Base-by-base conservation (phyloP, 2,888 invertebrate genomes). In the Parnassius apollo region DNA sequence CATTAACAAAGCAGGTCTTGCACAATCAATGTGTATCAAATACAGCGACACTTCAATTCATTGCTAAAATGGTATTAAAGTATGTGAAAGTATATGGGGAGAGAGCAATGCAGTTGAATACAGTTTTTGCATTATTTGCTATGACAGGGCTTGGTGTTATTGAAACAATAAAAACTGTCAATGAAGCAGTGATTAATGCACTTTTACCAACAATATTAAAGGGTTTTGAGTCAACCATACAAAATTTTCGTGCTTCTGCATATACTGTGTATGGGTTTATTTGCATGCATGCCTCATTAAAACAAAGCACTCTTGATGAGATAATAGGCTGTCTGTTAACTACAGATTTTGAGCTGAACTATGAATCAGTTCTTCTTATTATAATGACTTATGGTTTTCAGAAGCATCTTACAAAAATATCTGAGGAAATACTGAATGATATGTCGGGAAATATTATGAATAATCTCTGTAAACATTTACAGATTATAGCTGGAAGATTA, bases 41-140 rank as follows among this genome's bases (percentile, higher is more conserved):
- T 25, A 93, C 73, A 1, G 76, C 80, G 9, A 81, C 81, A 1
- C 73, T 91, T 57, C 71, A 80, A 42, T 88, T 88, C 59, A 83
- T 90, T 55, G 77, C 83, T 0, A 84, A 77, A 54, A 76, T 66
- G 18, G 82, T 83, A 1, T 59, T 80, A 12, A 86, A 83, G 65
- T 88, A 88, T 79, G 93, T 96, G 0, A 92, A 93, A 59, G 92
- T 93, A 66, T 93, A 94, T 78, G 93, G 91, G 1, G 85, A 92
- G 2, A 88, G 93, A 65, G 94, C 95, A 0, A 83, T 91, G 49
- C 88, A 93, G 49, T 83, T 97, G 10, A 94, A 94, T 59, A 94
- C 96, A 0, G 92, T 96, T 2, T 95, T 96, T 75, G 95, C 95
- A 9, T 98, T 98, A 83, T 97, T 96, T 78, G 95, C 96, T 58